phyloP scores from a whole-genome alignment of 2,888 invertebrate genomes.

The Drosophila leonis region DNA sequence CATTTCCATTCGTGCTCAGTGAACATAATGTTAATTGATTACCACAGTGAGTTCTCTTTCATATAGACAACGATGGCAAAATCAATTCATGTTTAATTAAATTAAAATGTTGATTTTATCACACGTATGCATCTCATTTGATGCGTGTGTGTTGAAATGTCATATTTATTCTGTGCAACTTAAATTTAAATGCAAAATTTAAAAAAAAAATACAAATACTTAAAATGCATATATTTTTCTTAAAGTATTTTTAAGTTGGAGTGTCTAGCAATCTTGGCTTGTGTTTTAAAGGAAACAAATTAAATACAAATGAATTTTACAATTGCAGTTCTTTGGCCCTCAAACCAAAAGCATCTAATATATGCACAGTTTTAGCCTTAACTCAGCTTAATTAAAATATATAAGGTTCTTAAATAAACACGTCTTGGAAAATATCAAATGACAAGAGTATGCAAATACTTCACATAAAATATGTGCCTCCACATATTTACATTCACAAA shows the following conservation, averaged over 20 bases:
- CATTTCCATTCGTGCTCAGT: constrained; percentile 58
- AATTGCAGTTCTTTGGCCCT: background rate
- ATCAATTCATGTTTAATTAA: constrained; percentile 69
- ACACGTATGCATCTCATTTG: background rate
- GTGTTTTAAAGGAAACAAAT: background rate
- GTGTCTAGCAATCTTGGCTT: too few species aligned
- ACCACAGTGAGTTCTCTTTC: constrained; percentile 11
- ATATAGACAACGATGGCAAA: constrained; percentile 39
- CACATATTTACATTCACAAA: background rate
- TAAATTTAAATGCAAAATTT: background rate
- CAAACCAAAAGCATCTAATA: background rate
- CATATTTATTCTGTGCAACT: constrained; percentile 1
- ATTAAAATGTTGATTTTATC: constrained; percentile 73
- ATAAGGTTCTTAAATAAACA: constrained; percentile 4
- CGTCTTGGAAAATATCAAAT: background rate
- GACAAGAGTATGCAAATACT: constrained; percentile 11
- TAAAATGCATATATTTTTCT: background rate
- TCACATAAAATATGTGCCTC: constrained; percentile 27
- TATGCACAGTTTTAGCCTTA: background rate
- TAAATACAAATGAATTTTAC: background rate
- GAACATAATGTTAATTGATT: constrained; percentile 54
- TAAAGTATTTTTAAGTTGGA: background rate
- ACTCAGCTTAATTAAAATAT: constrained; percentile 8
- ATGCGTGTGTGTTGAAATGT: background rate
- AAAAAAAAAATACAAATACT: background rate